Conservation (phyloP, 35 echinoderm and acorn worm species). For the Amphiura filiformis region DNA sequence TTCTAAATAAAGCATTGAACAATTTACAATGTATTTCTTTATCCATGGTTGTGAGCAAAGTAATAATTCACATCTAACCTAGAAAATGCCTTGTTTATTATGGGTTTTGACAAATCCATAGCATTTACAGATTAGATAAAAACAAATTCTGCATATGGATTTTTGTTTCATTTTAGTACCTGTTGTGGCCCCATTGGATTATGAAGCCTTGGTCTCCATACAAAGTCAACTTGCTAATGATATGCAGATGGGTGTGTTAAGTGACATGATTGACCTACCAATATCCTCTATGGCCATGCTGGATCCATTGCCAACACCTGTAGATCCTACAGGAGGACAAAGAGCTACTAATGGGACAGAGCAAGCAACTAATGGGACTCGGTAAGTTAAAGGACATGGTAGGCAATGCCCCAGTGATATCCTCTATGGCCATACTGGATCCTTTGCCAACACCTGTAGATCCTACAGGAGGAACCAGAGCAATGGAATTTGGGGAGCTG, state of each 20-base stretch:
- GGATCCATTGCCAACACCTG: conserved; percentile 29
- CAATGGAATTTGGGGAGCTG: too few relatives aligned
- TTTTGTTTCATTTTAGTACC: background rate
- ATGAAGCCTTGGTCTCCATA: conserved; percentile 16
- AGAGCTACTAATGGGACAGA: conserved; percentile 69
- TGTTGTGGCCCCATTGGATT: conserved; percentile 16
- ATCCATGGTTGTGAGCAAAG: too few relatives aligned
- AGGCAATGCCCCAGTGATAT: conserved; percentile 27
- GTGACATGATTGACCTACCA: conserved; percentile 4
- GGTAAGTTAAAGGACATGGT: conserved; percentile 26
- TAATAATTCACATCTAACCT: too few relatives aligned
- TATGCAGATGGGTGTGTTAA: conserved; percentile 34
- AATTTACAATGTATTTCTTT: too few relatives aligned
- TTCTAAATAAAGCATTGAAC: too few relatives aligned
- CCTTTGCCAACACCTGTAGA: conserved; percentile 71
- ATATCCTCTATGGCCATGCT: conserved; percentile 49
- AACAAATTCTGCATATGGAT: background rate
- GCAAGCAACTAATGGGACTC: conserved; percentile 11
- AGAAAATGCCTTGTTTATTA: too few relatives aligned
- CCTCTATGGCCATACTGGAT: conserved; percentile 71
- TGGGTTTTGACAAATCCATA: too few relatives aligned
- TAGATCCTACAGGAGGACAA: conserved; percentile 64
- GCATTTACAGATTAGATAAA: background rate
- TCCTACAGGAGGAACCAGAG: conserved; percentile 82
- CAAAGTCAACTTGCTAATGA: conserved; percentile 17